Evolutionary conservation across 2,888 invertebrate genomes (phyloP), one percentile per base, ranked within the genome.

Genomic region (Acanthosoma haemorrhoidale): DNA sequence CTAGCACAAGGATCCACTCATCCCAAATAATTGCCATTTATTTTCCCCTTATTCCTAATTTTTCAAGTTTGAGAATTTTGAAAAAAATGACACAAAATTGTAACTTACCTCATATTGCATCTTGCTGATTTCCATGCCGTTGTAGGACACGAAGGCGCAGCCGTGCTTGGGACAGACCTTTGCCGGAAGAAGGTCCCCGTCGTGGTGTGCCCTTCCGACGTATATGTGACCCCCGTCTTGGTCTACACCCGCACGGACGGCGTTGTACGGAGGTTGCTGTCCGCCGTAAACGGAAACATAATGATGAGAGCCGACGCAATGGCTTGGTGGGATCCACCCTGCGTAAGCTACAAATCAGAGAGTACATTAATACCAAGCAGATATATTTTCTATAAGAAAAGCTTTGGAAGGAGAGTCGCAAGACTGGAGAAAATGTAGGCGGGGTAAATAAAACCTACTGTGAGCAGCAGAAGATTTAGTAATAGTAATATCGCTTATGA

Each of bases 171-270:
- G 77, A 4, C 75, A 73, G 15, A 78, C 71, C 72, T 78, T 78
- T 18, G 78, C 79, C 1, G 79, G 78, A 8, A 79, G 64, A n/a
- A 79, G 74, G 66, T 77, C 78, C 1, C 77, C 78, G 36, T 78
- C 77, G 72, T 79, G 77, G 34, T 74, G 75, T 1, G 78, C 77
- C 39, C 91, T 84, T 0, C 91, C 92, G 0, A 91, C 88, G 78
- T 85, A 92, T 76, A 92, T 89, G 66, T 84, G 82, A 1, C 84
- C 83, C 0, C 91, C 91, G 75, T 91, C 90, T 13, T 79, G 80
- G 77, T 92, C 92, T 1, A 83, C 83, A 25, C 92, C 92, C 51
- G 85, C 87, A 5, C 76, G 76, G 0, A 88, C 83, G 1, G 87
- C 86, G 0, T 81, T 82, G 9, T 79, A 77, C 36, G 86, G 85